These are phyloP conservation scores for Potorous gilbertii DNA, from an alignment of 2,797 vertebrate genomes.

Conservation along the genomic window DNA sequence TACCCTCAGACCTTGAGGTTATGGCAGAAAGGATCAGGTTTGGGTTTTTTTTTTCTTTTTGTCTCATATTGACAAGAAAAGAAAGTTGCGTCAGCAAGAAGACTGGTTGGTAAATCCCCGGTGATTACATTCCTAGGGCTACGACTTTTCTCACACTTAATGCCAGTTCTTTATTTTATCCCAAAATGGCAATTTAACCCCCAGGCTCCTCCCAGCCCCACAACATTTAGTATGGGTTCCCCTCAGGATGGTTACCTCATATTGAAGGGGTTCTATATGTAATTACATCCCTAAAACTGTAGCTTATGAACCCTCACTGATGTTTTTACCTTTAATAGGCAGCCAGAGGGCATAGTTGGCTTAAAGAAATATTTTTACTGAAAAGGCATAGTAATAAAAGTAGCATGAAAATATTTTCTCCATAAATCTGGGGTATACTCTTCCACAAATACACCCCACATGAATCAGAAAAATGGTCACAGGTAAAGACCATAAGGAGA, in stretches of 20 bases:
- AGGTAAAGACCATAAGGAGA: neutral
- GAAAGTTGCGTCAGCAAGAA: neutral
- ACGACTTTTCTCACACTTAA: neutral
- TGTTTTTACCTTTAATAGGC: neutral
- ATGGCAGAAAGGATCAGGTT: neutral
- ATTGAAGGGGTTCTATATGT: neutral
- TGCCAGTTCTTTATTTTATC: neutral
- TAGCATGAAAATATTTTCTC: neutral
- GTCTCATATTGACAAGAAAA: neutral
- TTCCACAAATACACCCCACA: neutral
- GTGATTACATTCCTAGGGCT: neutral
- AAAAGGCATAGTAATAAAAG: neutral
- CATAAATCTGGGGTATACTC: neutral
- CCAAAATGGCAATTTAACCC: neutral
- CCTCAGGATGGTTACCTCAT: neutral
- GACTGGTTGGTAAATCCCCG: neutral
- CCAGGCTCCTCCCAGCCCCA: neutral
- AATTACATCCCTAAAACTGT: neutral
- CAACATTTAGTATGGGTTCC: neutral
- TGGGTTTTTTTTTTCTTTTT: neutral
- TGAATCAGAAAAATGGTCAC: neutral
- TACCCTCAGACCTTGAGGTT: neutral
- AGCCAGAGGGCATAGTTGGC: neutral
- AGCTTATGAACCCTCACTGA: neutral
- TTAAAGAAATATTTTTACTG: neutral